Base-by-base conservation (phyloP, 2,797 vertebrate species). In the Phrynocephalus forsythii region DNA sequence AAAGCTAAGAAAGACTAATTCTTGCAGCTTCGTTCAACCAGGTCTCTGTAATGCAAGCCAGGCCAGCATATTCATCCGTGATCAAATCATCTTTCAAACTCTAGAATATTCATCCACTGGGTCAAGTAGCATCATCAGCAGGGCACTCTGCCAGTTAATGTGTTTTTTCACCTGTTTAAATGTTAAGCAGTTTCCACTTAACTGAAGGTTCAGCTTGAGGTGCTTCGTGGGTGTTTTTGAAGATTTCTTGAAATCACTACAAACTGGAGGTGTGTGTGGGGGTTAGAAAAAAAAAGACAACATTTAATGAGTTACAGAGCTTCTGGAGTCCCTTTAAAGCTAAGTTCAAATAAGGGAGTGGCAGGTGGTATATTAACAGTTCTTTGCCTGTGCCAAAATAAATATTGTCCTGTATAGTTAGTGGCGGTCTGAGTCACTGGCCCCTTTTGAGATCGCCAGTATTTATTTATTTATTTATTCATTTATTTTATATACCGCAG, bases 111-210 rank as follows among this genome's bases (percentile, higher is more conserved):
- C 87, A 89, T 88, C 67, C 81, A 66, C 71, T 26, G 81, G 15
- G 20, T 82, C 3, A 22, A 69, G 6, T 84, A 87, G 89, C 50
- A 77, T 90, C 20, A 48, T 77, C 66, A 81, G 28, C 48, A 75
- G 13, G 50, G 90, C 66, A 67, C 3, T 83, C 72, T 91, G 86
- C 63, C 30, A 84, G 66, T 90, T 91, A 90, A 87, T 28, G 24
- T 94, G 79, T 87, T 44, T 88, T 93, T 89, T 18, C 68, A 81
- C 78, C 82, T 76, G 82, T 84, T 80, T 52, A 86, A 83, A 79
- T 76, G 79, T 85, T 85, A 56, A 28, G 38, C 85, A 22, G 72
- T 85, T 87, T 83, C 82, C 11, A 76, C 79, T 78, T 89, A 22
- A 50, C 30, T 80, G 81, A 52, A 79, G 44, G n/a, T 69, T 87